These are phyloP conservation scores for Archips xylosteana DNA, from an alignment of 2,888 invertebrate species.

Conservation along the genomic window DNA sequence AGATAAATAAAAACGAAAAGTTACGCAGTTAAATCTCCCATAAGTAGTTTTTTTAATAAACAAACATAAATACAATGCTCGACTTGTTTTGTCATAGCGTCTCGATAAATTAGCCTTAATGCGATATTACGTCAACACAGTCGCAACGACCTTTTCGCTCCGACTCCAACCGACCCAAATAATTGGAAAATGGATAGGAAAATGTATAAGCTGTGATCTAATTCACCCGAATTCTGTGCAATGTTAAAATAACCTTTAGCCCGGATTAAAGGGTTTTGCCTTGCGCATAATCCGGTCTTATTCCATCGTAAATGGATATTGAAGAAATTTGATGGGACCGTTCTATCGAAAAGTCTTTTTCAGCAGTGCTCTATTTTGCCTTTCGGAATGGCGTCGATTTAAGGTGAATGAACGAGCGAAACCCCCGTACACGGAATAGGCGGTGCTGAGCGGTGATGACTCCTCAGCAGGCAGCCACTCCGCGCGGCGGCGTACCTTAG, in stretches of 20 bases:
- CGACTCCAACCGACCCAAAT: constrained; percentile 49
- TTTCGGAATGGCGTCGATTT: constrained; percentile 81
- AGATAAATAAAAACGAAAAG: constrained; percentile 17
- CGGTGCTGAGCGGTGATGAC: constrained; percentile 80
- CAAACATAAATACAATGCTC: constrained; percentile 11
- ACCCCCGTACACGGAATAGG: constrained; percentile 82
- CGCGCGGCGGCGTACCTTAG: constrained; percentile 40
- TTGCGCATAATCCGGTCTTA: constrained; percentile 79
- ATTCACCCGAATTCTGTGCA: constrained; percentile 65
- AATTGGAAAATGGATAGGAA: constrained; percentile 53
- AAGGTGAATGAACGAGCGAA: constrained; percentile 83
- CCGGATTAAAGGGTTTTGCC: constrained; percentile 76
- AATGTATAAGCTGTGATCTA: constrained; percentile 52
- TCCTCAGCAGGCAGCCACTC: constrained; percentile 47
- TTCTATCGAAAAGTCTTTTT: constrained; percentile 81
- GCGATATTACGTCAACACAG: constrained; percentile 37
- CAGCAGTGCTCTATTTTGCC: constrained; percentile 80
- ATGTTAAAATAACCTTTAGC: constrained; percentile 76
- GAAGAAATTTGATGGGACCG: constrained; percentile 78
- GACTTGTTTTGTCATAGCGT: constrained; percentile 26
- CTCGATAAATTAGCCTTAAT: constrained; percentile 36
- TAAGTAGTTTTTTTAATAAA: not conserved
- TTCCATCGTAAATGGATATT: constrained; percentile 81
- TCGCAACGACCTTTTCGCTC: constrained; percentile 26
- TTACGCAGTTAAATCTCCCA: not conserved